A percentile compares a stretch with the other conserved stretches of the same genome.
phyloP scores from a whole-genome alignment of 1,140 invertebrate genomes.

The Aphelenchoides besseyi region DNA sequence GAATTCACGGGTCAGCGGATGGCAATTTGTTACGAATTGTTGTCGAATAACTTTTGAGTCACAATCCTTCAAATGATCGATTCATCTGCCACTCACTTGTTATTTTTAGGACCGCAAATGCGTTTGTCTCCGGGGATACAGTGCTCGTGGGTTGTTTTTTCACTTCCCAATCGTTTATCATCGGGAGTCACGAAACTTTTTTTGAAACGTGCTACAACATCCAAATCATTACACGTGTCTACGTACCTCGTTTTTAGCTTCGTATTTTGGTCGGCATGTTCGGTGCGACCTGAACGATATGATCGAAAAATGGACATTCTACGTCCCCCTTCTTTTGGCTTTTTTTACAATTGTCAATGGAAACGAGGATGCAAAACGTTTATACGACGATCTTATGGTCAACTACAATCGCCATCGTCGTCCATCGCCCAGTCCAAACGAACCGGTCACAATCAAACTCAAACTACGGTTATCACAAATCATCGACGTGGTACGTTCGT shows the following conservation, averaged over 20 bases:
- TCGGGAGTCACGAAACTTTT: no score
- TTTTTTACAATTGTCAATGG: not conserved
- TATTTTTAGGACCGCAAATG: not conserved
- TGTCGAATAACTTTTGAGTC: no score
- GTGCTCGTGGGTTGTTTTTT: no score
- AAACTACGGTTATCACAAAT: conserved; percentile 86
- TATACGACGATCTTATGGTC: conserved; percentile 77
- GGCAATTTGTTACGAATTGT: no score
- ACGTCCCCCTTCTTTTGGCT: not conserved
- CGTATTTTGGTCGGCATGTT: no score
- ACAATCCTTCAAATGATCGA: no score
- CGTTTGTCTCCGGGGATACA: not conserved
- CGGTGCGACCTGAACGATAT: not conserved
- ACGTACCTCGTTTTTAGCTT: no score
- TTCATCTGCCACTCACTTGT: not conserved
- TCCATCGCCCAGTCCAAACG: conserved; percentile 85
- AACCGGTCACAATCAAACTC: conserved; percentile 85
- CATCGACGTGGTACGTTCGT: conserved; percentile 77
- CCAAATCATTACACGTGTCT: no score
- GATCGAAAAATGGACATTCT: not conserved
- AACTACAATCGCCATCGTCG: conserved; percentile 92
- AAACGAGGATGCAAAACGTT: conserved; percentile 61
- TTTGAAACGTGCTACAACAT: no score
- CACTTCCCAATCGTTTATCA: not conserved
- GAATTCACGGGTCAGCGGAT: no score